Conservation (phyloP, 2,113 vertebrate species). For the Clarias macrocephalus region DNA sequence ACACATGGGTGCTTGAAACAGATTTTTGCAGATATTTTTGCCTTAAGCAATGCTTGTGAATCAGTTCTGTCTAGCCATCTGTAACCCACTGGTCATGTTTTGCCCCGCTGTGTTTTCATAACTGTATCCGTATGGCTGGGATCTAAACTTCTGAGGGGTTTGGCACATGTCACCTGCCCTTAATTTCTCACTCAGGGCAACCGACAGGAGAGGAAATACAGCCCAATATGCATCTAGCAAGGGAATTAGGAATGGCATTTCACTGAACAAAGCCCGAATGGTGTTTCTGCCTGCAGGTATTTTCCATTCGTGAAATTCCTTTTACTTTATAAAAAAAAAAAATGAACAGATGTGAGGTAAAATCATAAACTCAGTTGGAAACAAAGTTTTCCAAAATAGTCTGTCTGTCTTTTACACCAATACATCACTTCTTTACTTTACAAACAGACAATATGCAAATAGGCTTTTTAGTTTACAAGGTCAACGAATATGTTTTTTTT, state of each 20-base stretch:
- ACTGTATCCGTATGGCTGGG: slow-evolving; percentile 66
- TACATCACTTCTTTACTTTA: neutral
- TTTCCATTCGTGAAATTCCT: slow-evolving; percentile 49
- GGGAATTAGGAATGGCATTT: neutral
- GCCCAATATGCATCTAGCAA: slow-evolving; percentile 3
- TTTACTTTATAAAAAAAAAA: neutral
- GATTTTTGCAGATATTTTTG: slow-evolving; percentile 11
- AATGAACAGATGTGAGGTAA: neutral
- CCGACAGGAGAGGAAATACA: slow-evolving; percentile 53
- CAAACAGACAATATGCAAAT: neutral
- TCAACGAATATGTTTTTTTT: neutral
- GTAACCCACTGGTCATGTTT: slow-evolving; percentile 32
- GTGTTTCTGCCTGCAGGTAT: slow-evolving; percentile 20
- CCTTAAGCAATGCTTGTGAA: slow-evolving; percentile 18
- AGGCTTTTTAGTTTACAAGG: neutral
- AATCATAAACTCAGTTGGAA: neutral
- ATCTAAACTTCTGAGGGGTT: slow-evolving; percentile 66
- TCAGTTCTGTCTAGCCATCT: slow-evolving; percentile 14
- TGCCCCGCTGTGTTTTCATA: slow-evolving; percentile 55
- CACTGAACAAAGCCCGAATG: slow-evolving; percentile 22
- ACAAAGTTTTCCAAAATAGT: neutral
- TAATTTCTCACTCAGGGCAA: slow-evolving; percentile 60
- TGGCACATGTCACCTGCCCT: slow-evolving; percentile 63
- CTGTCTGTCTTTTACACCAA: neutral
- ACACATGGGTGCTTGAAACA: slow-evolving; percentile 10